Evolutionary conservation across 1,140 invertebrate genomes (phyloP), one percentile per base, ranked within the genome.

Genomic region (Scylla paramamosain): DNA sequence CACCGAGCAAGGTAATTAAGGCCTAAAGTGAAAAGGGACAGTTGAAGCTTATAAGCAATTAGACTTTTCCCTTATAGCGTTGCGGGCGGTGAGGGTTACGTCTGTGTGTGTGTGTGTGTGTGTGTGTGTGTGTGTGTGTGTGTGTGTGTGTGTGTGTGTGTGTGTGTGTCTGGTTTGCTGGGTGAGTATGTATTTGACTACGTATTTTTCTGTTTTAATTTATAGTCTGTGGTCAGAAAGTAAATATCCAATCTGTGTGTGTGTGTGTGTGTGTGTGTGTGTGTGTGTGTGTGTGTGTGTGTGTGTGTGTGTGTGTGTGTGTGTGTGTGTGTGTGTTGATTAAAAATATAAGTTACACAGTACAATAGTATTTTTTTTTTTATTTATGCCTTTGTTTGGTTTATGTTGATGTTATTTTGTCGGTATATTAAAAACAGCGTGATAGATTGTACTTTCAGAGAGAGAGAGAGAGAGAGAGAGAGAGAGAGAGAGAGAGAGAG

Each of bases 211-310:
- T 39, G 39, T 39, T 39, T 83, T 25, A 7, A 83, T 83, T 2
- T 29, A 83, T 83, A 29, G 20, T 4, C 20, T 29, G 28, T 25
- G 20, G 20, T 29, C 77, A 83, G 28, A 83, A n/a, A n/a, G 20
- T 29, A n/a, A 29, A 83, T 29, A 83, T 25, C 77, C 77, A 83
- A 29, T 25, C 20, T 83, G 28, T 83, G 28, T 25, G 67, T 77
- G 67, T 77, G 67, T 77, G 67, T 77, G 67, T 77, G 67, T 77
- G 67, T 77, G 67, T 77, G 67, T 77, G 67, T 77, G 67, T 77
- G 67, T 77, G 67, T 77, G 67, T 77, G 67, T 77, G 67, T 77
- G 67, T 77, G 67, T 77, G 67, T 77, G 67, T 77, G 67, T 77
- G 67, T 77, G 67, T 77, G 67, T 77, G 67, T 77, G 67, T 77